phyloP scores from a whole-genome alignment of 2,797 vertebrate species.

The Hyperoplus immaculatus region DNA sequence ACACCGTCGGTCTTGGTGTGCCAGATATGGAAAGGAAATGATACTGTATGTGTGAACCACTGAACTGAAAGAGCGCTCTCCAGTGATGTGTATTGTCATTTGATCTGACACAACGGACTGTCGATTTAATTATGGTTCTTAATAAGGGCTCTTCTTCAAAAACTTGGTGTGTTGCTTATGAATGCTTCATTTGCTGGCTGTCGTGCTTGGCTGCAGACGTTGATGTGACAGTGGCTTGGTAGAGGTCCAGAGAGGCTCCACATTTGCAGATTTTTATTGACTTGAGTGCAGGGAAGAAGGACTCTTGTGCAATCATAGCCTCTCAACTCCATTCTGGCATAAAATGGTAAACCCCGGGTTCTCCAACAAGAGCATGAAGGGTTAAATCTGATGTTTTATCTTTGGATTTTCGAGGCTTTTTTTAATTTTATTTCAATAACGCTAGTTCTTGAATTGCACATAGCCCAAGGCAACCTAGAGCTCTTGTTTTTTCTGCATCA shows the following conservation, averaged over 20 bases:
- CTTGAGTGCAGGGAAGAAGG: conserved; percentile 39
- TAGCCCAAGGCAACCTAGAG: background rate
- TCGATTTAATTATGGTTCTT: conserved; percentile 14
- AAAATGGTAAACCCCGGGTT: conserved; percentile 21
- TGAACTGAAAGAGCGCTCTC: conserved; percentile 27
- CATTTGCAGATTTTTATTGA: conserved; percentile 46
- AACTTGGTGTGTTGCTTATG: conserved; percentile 30
- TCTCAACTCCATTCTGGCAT: conserved; percentile 30
- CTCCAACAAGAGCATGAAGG: conserved; percentile 30
- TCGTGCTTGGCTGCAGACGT: conserved; percentile 27
- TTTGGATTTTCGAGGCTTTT: background rate
- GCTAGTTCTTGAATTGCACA: background rate
- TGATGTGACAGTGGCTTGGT: conserved; percentile 30
- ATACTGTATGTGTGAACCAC: conserved; percentile 17
- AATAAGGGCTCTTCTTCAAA: conserved; percentile 5
- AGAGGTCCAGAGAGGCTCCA: conserved; percentile 23
- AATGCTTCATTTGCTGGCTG: conserved; percentile 42
- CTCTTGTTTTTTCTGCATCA: background rate
- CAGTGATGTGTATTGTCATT: conserved; percentile 30
- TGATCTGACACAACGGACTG: conserved; percentile 18
- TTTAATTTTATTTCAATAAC: conserved; percentile 2
- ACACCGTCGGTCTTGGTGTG: conserved; percentile 48
- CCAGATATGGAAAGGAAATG: conserved; percentile 34
- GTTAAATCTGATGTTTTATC: conserved; percentile 9
- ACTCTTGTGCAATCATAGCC: conserved; percentile 25